Evolutionary conservation across 1,140 invertebrate species (phyloP).

Genomic region (Leptoteleia sp.): DNA sequence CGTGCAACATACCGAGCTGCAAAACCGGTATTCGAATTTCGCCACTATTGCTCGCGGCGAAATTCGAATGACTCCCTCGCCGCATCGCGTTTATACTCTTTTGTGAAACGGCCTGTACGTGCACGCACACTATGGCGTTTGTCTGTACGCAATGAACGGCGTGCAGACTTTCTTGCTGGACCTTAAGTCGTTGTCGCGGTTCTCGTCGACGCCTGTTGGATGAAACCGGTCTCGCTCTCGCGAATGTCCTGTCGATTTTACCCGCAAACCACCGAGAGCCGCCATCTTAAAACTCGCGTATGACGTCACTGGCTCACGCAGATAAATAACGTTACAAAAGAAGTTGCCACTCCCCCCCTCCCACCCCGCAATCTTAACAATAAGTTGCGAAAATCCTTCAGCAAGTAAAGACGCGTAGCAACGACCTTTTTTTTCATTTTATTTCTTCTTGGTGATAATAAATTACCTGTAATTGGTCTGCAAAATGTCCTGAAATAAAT

Average conservation of each 20-base stretch:
- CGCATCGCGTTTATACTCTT: conserved; percentile 55
- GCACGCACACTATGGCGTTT: conserved; percentile 55
- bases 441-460: too few relatives aligned
- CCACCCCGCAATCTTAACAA: too few relatives aligned
- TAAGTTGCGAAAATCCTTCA: too few relatives aligned
- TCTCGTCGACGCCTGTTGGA: conserved; percentile 68
- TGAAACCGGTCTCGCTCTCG: conserved; percentile 72
- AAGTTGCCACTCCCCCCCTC: background rate
- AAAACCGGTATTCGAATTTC: conserved; percentile 66
- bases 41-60: conserved; percentile 53
- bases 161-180: conserved; percentile 67
- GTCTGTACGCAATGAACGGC: conserved; percentile 66
- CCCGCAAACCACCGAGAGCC: conserved; percentile 64
- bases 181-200: conserved; percentile 65
- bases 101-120: conserved; percentile 60
- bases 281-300: conserved; percentile 72
- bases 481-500: too few relatives aligned
- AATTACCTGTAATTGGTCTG: too few relatives aligned
- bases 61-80: conserved; percentile 65
- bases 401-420: too few relatives aligned
- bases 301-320: conserved; percentile 71
- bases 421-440: too few relatives aligned
- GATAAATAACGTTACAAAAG: conserved; percentile 25
- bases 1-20: conserved; percentile 36
- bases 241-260: conserved; percentile 72